Evolutionary conservation across 2,113 vertebrate species (phyloP), one percentile per base, ranked within the genome.

Genomic region (Piprites chloris): DNA sequence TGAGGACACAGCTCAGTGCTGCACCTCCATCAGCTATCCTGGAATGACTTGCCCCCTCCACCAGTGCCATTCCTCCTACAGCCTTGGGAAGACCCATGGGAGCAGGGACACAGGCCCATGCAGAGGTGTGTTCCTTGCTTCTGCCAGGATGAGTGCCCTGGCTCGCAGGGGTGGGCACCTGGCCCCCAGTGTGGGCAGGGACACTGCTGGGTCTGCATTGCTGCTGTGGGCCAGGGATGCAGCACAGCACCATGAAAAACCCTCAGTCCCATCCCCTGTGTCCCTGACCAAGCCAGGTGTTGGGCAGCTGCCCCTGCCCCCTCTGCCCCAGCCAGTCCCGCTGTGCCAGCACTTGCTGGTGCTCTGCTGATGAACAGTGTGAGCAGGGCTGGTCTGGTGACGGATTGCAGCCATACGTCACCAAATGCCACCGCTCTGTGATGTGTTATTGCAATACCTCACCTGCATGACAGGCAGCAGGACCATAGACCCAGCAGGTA

Each of bases 371-470:
- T 52, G 68, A 1, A 49, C 21, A 11, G 30, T 6, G 42, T 2
- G 4, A 88, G 85, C 92, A 55, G 44, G 0, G 0, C 52, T 12
- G 69, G 55, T 4, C 37, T 0, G 10, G 81, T 96, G 96, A 97
- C 83, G 4, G 68, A 97, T 15, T 11, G 66, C 86, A 84, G 86
- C 81, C 90, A 8, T 72, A 63, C 81, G 67, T 97, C 97, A 87
- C 74, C 53, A 15, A 49, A 33, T 0, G 18, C 49, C 87, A 42
- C 32, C 8, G 5, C 71, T 14, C 62, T 22, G 1, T 79, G 96
- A 85, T 44, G 87, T 95, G 97, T 94, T 93, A 87, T 65, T 66
- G 22, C 56, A 79, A 89, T 95, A 47, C 93, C 81, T 98, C 85
- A 94, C 68, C 1, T 14, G 20, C 83, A 5, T 2, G 62, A 81